Evolutionary conservation across 2,113 vertebrate species (phyloP).

Genomic region (Syngnathus scovelli): DNA sequence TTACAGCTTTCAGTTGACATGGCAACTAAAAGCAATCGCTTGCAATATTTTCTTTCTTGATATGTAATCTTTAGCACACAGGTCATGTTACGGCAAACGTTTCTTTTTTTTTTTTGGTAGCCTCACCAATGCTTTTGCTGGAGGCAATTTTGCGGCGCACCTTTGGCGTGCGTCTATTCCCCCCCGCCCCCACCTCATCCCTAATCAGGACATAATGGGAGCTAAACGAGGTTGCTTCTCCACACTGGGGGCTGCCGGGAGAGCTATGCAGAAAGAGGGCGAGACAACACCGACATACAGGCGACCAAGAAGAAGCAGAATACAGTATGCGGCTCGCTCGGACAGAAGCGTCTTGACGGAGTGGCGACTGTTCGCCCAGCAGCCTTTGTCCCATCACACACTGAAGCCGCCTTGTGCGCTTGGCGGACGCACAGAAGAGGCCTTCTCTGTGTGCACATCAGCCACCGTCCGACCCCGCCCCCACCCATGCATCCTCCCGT

Average conservation of each 20-base stretch:
- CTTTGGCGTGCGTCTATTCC: constrained; percentile 52
- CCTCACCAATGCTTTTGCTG: constrained; percentile 6
- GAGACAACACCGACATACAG: constrained; percentile 24
- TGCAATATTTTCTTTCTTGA: constrained; percentile 18
- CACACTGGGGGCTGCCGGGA: constrained; percentile 53
- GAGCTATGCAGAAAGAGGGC: constrained; percentile 20
- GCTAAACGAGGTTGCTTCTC: constrained; percentile 69
- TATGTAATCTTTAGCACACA: constrained; percentile 48
- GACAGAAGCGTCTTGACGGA: constrained; percentile 37
- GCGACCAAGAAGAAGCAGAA: constrained; percentile 34
- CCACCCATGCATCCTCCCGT: constrained; percentile 49
- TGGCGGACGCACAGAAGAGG: constrained; percentile 57
- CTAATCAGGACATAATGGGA: constrained; percentile 73
- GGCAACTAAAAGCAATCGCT: constrained; percentile 68
- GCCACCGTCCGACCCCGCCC: constrained; percentile 50
- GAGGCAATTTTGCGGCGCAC: constrained; percentile 31
- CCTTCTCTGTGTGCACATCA: constrained; percentile 65
- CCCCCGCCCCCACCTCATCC: constrained; percentile 57
- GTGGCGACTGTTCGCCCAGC: constrained; percentile 14
- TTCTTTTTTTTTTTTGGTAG: constrained; percentile 29
- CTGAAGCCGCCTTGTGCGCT: constrained; percentile 62
- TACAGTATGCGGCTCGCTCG: constrained; percentile 25
- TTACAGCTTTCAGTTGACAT: constrained; percentile 69
- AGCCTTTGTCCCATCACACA: constrained; percentile 53
- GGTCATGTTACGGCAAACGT: constrained; percentile 32